A percentile compares a stretch with the other conserved stretches of the same genome.
Evolutionary conservation across 2,888 invertebrate species (phyloP).

Genomic region (Odontomyia ornata): DNA sequence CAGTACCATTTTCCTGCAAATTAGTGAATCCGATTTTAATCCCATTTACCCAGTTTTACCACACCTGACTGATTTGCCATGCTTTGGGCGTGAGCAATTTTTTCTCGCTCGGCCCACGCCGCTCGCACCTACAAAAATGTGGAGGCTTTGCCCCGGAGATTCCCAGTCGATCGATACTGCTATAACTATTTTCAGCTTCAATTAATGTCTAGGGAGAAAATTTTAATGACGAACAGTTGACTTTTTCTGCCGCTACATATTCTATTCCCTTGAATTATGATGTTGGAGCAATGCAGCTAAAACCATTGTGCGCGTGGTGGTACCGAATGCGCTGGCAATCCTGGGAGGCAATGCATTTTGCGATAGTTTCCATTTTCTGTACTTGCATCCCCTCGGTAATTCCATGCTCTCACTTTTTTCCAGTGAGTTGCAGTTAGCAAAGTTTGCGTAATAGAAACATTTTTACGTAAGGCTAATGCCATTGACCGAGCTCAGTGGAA

Average conservation of each 20-base stretch:
- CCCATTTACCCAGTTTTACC: slow-evolving; percentile 24
- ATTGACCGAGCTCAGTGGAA: neutral
- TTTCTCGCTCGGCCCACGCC: neutral
- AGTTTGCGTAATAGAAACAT: neutral
- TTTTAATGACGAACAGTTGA: slow-evolving; percentile 49
- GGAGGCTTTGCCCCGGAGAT: slow-evolving; percentile 41
- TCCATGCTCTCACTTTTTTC: neutral
- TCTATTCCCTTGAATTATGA: slow-evolving; percentile 16
- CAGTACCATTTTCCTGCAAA: too few relatives aligned
- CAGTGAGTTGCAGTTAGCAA: neutral
- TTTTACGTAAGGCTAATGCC: slow-evolving; percentile 15
- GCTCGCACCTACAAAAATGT: neutral
- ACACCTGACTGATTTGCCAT: neutral
- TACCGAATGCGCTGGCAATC: too few relatives aligned
- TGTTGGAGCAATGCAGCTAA: slow-evolving; percentile 13
- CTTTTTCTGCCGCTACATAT: slow-evolving; percentile 35
- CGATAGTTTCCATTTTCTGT: neutral
- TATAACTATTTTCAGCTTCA: slow-evolving; percentile 50
- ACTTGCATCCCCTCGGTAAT: neutral
- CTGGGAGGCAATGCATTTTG: neutral
- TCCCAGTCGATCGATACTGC: slow-evolving; percentile 48
- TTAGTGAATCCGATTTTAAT: neutral
- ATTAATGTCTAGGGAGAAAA: slow-evolving; percentile 50
- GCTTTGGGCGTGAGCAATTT: slow-evolving; percentile 31
- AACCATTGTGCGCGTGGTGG: neutral